Evolutionary conservation across 2,113 vertebrate genomes (phyloP).

Genomic region (Myrmophylax atrothorax): DNA sequence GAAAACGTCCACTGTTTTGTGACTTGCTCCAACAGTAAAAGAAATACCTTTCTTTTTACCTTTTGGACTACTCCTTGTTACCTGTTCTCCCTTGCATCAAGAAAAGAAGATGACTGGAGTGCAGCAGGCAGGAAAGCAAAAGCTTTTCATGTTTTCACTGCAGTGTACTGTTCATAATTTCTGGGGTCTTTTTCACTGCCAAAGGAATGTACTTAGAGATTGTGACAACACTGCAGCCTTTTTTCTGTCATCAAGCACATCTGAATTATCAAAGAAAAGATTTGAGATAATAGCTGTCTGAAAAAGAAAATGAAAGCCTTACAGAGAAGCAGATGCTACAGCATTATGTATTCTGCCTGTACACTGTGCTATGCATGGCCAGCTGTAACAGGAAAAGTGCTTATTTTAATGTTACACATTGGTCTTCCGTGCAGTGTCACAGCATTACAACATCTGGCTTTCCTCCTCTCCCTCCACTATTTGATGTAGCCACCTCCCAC

Average conservation of each 20-base stretch:
- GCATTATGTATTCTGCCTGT: background rate
- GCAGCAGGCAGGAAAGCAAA: background rate
- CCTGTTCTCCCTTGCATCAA: background rate
- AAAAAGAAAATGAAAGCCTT: background rate
- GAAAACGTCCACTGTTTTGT: background rate
- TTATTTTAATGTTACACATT: background rate
- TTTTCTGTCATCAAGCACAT: background rate
- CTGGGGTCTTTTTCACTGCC: background rate
- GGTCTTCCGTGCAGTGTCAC: background rate
- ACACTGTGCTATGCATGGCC: background rate
- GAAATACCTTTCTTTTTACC: background rate
- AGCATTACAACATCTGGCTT: background rate
- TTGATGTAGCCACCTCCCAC: background rate
- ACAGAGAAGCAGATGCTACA: constrained; percentile 4
- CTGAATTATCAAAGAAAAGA: background rate
- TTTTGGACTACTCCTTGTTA: background rate
- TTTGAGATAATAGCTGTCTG: background rate
- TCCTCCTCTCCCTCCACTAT: background rate
- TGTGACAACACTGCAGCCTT: background rate
- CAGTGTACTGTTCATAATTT: background rate
- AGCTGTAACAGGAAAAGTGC: background rate
- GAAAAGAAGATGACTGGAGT: background rate
- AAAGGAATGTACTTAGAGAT: background rate
- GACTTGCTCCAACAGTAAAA: background rate
- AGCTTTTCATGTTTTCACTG: background rate